A percentile compares a stretch with the other conserved stretches of the same genome.
phyloP scores from a whole-genome alignment of 2,888 invertebrate species.

The Physocephala rufipes region DNA sequence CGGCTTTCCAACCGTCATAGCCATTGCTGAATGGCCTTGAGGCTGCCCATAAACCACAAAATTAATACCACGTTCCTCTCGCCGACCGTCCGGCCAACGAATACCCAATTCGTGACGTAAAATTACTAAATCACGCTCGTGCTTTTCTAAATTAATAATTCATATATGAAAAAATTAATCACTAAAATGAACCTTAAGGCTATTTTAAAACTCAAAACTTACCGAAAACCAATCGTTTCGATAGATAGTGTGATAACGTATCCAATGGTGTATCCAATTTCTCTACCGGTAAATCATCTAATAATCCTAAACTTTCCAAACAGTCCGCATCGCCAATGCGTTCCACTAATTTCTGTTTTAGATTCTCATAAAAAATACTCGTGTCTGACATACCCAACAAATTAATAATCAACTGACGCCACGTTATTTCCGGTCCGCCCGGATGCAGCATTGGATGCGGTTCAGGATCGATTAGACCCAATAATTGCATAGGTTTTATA shows the following conservation, averaged over 20 bases:
- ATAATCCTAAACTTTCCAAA: slow-evolving; percentile 86
- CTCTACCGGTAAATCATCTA: slow-evolving; percentile 82
- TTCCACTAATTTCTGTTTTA: slow-evolving; percentile 84
- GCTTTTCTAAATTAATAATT: slow-evolving; percentile 68
- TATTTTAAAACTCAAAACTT: slow-evolving; percentile 43
- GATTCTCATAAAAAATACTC: slow-evolving; percentile 92
- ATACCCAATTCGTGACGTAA: slow-evolving; percentile 93
- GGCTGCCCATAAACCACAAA: slow-evolving; percentile 90
- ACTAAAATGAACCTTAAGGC: background rate
- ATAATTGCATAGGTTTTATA: slow-evolving; percentile 83
- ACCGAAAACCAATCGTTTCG: slow-evolving; percentile 83
- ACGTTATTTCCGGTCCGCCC: slow-evolving; percentile 94
- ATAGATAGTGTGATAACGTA: slow-evolving; percentile 89
- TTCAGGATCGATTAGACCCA: slow-evolving; percentile 88
- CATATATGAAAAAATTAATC: background rate
- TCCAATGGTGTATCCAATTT: slow-evolving; percentile 91
- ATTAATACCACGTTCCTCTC: slow-evolving; percentile 84
- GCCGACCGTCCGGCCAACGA: slow-evolving; percentile 86
- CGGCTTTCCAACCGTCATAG: slow-evolving; percentile 90
- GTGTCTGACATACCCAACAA: slow-evolving; percentile 83
- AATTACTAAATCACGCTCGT: slow-evolving; percentile 93
- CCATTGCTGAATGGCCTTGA: slow-evolving; percentile 93
- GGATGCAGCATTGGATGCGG: slow-evolving; percentile 92
- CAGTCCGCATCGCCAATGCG: slow-evolving; percentile 80
- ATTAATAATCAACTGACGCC: slow-evolving; percentile 90